Evolutionary conservation across 2,797 vertebrate genomes (phyloP), one percentile per base, ranked within the genome.

Genomic region (Fundulus diaphanus): DNA sequence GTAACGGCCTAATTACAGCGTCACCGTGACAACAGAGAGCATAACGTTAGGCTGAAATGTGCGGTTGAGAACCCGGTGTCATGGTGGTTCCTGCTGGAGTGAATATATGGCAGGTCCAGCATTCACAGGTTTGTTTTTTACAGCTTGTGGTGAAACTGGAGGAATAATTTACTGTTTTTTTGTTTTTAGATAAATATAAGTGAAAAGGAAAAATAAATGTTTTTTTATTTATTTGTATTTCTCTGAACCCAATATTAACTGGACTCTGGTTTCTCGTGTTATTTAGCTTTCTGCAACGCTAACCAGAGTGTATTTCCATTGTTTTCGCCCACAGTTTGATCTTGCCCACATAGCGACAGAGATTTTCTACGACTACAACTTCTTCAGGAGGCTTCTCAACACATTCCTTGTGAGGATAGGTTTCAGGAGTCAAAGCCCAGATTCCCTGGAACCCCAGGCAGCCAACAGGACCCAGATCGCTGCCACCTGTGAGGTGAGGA

Each of bases 401-500:
- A 12, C 59, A 0, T 90, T 96, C 68, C 85, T 97, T 5, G 22
- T 0, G 0, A 90, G n/a, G 78, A 78, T 93, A n/a, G 88, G 89
- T 68, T 80, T 88, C 67, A 3, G 16, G 63, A 31, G 18, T 66
- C 3, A 27, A 0, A 15, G 79, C 61, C 84, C 92, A 3, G 33
- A 67, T 0, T 37, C n/a, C 22, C 70, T 73, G 11, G 88, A 87
- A 1, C 90, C 92, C 0, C 79, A 82, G 12, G 74, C 84, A 0
- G 82, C 87, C 42, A 71, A 77, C 7, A 77, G 88, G 79, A 85
- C 84, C 0, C 92, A 95, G 84, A 92, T 96, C 3, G 97, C 96
- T 0, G 89, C 97, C 5, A 86, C 94, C 1, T 95, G 95, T 79
- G 97, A 98, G 70, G 93, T 94, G 42, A 88, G 75, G 44, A 3